phyloP scores from a whole-genome alignment of 2,113 vertebrate species.

The Orientallactaga bullata region DNA sequence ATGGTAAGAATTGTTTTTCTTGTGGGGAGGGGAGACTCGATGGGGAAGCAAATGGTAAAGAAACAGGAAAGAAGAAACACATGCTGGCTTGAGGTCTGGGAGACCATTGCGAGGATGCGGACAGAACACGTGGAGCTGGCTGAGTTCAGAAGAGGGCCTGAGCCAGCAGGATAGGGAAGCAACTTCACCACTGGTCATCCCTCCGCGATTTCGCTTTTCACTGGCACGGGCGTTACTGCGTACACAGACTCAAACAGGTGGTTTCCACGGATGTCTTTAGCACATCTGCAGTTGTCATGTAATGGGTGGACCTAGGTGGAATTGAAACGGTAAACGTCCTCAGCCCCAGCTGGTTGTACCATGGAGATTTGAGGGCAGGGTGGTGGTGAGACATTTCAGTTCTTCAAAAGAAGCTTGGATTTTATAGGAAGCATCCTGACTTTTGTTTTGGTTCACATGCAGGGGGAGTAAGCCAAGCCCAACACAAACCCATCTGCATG shows the following conservation, averaged over 20 bases:
- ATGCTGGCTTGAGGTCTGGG: background rate
- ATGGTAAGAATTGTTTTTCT: background rate
- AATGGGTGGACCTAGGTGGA: background rate
- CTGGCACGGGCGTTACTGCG: background rate
- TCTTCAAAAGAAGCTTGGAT: slow-evolving; percentile 51
- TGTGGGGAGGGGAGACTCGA: background rate
- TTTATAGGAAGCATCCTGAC: background rate
- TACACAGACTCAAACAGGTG: background rate
- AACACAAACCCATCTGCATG: background rate
- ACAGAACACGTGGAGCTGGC: background rate
- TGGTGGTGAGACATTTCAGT: background rate
- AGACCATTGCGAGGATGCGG: background rate
- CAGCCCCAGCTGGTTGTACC: background rate
- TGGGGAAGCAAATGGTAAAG: background rate
- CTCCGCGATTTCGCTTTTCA: background rate
- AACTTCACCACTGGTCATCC: background rate
- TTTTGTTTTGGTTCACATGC: slow-evolving; percentile 45
- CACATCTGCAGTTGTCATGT: background rate
- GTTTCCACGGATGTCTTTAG: background rate
- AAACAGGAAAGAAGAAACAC: background rate
- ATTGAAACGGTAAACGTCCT: background rate
- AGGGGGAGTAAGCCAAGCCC: background rate
- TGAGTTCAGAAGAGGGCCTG: background rate
- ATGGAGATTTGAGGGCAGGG: background rate
- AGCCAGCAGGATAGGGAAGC: background rate